Evolutionary conservation across 2,113 vertebrate genomes (phyloP), one percentile per base, ranked within the genome.

Genomic region (Cyphomyrus discorhynchus): DNA sequence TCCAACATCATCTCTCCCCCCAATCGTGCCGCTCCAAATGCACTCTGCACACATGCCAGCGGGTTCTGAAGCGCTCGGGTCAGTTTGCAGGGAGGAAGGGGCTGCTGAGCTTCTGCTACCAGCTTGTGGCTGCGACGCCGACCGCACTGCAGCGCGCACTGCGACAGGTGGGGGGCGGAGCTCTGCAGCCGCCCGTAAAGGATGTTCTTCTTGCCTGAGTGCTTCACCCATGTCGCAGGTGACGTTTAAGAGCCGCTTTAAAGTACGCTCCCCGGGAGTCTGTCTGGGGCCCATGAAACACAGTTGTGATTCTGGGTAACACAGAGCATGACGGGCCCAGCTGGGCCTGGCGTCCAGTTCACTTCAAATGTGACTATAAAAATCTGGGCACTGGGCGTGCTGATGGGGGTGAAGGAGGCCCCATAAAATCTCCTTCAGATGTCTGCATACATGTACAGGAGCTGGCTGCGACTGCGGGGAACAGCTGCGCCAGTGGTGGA

Each of bases 251-350:
- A 8, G 83, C 83, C 8, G 19, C 82, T 45, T 47, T 45, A 84
- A 88, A 47, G 58, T 13, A 35, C 31, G 88, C 87, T 88, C 89
- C 35, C 56, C 84, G 19, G 49, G 77, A 80, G 89, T 89, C 86
- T 77, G 87, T 90, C 46, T 70, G 89, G 86, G 86, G 56, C 88
- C 66, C 10, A 97, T 97, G 97, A 97, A 97, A 97, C 97, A 97
- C 97, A 97, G 96, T 96, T 97, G 97, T 96, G 97, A 97, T 97
- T 97, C 97, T 96, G 97, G 96, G 97, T 96, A 96, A 95, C 95
- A 95, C 96, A 96, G 96, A 97, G 96, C 96, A 95, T 97, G 97
- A 97, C 96, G 96, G 97, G 96, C 95, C 95, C 97, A 97, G 97
- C 97, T 97, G 97, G 95, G 94, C 96, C 96, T 96, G 96, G 96